These are phyloP conservation scores for Rotaria socialis DNA, from an alignment of 2,888 invertebrate species.

Conservation along the genomic window DNA sequence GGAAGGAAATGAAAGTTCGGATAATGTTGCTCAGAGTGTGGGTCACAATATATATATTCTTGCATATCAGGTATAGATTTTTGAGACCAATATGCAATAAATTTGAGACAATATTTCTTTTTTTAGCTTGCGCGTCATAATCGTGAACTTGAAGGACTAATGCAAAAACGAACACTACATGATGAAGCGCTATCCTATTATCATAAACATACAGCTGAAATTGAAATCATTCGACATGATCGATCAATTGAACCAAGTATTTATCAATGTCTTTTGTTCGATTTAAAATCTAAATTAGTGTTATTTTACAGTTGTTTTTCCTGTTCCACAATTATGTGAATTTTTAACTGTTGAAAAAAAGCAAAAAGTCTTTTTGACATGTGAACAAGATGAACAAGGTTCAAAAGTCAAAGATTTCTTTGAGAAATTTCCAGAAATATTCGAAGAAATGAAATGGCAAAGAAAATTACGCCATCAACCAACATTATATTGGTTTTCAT, in stretches of 20 bases:
- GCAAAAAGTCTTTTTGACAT: constrained; percentile 79
- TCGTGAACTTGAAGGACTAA: constrained; percentile 76
- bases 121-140: constrained; percentile 72
- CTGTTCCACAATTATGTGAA: constrained; percentile 96
- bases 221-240: constrained; percentile 95
- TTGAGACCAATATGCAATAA: too few relatives aligned
- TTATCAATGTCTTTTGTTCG: not conserved
- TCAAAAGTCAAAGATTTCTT: constrained; percentile 77
- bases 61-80: constrained; percentile 73
- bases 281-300: not conserved
- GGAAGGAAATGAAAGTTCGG: constrained; percentile 54
- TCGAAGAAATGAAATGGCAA: constrained; percentile 99
- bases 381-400: constrained; percentile 92
- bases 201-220: constrained; percentile 93
- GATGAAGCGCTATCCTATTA: constrained; percentile 87
- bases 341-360: constrained; percentile 93
- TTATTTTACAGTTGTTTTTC: constrained; percentile 75
- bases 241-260: constrained; percentile 81
- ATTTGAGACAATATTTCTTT: too few relatives aligned
- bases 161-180: constrained; percentile 68
- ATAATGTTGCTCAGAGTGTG: constrained; percentile 82
- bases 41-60: constrained; percentile 99
- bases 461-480: constrained; percentile 85
- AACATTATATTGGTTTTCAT: constrained; percentile 87
- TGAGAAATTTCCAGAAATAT: constrained; percentile 83